Conservation (phyloP, 2,888 invertebrate species). For the Scaptomyza reducta region DNA sequence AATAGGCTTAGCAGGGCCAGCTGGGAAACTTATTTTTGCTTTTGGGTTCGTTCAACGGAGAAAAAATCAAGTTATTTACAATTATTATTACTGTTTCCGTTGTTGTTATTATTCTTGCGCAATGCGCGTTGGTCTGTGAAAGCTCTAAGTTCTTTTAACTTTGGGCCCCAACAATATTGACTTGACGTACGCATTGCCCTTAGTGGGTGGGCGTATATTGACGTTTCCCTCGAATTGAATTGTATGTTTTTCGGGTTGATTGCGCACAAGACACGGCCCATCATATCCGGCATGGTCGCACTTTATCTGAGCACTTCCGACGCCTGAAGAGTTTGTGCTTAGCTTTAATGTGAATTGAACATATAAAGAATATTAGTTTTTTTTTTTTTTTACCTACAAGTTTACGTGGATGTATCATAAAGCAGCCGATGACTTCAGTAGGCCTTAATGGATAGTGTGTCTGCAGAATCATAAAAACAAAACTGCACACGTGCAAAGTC, state of each 20-base stretch:
- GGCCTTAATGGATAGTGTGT: slow-evolving; percentile 55
- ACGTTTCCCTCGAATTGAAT: slow-evolving; percentile 63
- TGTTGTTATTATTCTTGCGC: slow-evolving; percentile 32
- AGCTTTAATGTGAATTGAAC: slow-evolving; percentile 30
- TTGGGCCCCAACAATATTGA: slow-evolving; percentile 55
- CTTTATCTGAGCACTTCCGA: slow-evolving; percentile 35
- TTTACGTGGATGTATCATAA: slow-evolving; percentile 8
- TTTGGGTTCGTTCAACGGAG: slow-evolving; percentile 17
- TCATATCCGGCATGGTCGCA: slow-evolving; percentile 54
- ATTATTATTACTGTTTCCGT: slow-evolving; percentile 64
- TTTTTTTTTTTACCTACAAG: slow-evolving; percentile 8
- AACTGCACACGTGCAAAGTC: slow-evolving; percentile 35
- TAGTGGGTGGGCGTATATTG: slow-evolving; percentile 29
- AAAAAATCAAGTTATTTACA: slow-evolving; percentile 68
- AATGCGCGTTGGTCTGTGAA: slow-evolving; percentile 61
- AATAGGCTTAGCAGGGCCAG: slow-evolving; percentile 55
- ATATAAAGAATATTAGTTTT: slow-evolving; percentile 33
- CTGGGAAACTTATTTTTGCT: slow-evolving; percentile 45
- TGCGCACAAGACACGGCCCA: slow-evolving; percentile 54
- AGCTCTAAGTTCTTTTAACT: slow-evolving; percentile 61
- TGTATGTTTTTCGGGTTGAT: slow-evolving; percentile 66
- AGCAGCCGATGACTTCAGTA: slow-evolving; percentile 16
- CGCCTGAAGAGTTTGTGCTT: slow-evolving; percentile 14
- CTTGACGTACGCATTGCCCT: slow-evolving; percentile 35
- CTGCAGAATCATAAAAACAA: slow-evolving; percentile 60